phyloP scores from a whole-genome alignment of 2,888 invertebrate genomes.

The Lymantria monacha region DNA sequence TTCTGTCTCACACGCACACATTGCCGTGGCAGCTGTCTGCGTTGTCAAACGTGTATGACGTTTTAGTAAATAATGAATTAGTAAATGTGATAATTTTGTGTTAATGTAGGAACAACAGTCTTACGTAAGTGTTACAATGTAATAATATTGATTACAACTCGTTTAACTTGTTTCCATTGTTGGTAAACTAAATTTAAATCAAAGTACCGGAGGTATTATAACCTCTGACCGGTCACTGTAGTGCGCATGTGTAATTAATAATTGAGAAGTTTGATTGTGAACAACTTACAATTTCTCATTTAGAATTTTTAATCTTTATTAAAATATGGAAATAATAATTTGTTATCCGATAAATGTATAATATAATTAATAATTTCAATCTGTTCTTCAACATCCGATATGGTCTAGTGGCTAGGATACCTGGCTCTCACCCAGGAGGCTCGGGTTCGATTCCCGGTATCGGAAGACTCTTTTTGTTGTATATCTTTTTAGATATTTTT shows the following conservation, averaged over 20 bases:
- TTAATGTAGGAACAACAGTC: slow-evolving; percentile 34
- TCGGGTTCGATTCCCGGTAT: slow-evolving; percentile 77
- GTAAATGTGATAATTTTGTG: slow-evolving; percentile 44
- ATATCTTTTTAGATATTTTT: slow-evolving; percentile 15
- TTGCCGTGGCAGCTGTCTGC: slow-evolving; percentile 42
- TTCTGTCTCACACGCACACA: slow-evolving; percentile 58
- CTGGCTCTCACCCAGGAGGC: slow-evolving; percentile 87
- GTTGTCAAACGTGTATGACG: slow-evolving; percentile 59
- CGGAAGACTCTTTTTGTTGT: slow-evolving; percentile 66
- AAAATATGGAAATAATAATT: too few relatives aligned
- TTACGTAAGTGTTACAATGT: slow-evolving; percentile 52
- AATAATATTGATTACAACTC: slow-evolving; percentile 6
- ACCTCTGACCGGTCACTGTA: slow-evolving; percentile 29
- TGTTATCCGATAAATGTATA: background rate
- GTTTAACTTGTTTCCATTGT: background rate
- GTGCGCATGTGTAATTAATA: slow-evolving; percentile 36
- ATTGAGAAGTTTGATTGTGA: slow-evolving; percentile 18
- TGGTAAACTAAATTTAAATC: background rate
- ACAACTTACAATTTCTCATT: background rate
- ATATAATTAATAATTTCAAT: slow-evolving; percentile 3
- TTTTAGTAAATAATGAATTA: slow-evolving; percentile 55
- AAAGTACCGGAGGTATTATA: slow-evolving; percentile 13
- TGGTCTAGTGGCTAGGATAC: slow-evolving; percentile 88
- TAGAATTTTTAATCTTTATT: background rate
- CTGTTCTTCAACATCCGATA: slow-evolving; percentile 42